phyloP scores from a whole-genome alignment of 2,888 invertebrate genomes.

The Protonemura montana region DNA sequence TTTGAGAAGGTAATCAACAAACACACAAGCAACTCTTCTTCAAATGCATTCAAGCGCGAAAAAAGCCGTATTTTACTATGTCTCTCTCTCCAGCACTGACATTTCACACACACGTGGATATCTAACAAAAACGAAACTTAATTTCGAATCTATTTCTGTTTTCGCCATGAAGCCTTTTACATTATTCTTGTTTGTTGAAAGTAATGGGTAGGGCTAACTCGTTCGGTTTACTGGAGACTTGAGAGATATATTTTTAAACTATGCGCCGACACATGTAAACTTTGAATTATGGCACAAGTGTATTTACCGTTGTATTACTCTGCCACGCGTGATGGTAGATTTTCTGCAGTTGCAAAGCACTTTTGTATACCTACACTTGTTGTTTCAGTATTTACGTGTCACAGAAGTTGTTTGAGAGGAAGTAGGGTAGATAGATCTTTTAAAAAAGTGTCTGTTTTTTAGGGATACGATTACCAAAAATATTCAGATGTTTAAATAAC shows the following conservation, averaged over 20 bases:
- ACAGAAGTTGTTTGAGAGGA: no score
- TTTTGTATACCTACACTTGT: no score
- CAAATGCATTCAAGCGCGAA: not conserved
- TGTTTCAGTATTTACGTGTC: no score
- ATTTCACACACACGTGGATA: slow-evolving; percentile 14
- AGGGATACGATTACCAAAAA: no score
- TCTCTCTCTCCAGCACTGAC: slow-evolving; percentile 8
- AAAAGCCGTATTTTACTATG: not conserved
- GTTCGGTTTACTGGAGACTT: not conserved
- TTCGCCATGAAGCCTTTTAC: slow-evolving; percentile 28
- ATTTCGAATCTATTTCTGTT: slow-evolving; percentile 9
- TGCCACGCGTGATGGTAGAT: no score
- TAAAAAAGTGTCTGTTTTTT: no score
- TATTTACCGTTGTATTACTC: no score
- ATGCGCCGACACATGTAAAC: not conserved
- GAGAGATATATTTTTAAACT: not conserved
- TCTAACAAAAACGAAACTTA: slow-evolving; percentile 15
- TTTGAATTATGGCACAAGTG: no score
- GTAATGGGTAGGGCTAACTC: not conserved
- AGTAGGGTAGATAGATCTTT: no score
- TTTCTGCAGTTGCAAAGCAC: no score
- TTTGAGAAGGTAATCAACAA: not conserved
- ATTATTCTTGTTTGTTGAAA: slow-evolving; percentile 32
- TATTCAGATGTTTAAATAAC: no score
- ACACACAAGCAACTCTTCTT: slow-evolving; percentile 19